A percentile compares a stretch with the other conserved stretches of the same genome.
Conservation (phyloP, 2,113 vertebrate species). For the Siphamia tubifer region DNA sequence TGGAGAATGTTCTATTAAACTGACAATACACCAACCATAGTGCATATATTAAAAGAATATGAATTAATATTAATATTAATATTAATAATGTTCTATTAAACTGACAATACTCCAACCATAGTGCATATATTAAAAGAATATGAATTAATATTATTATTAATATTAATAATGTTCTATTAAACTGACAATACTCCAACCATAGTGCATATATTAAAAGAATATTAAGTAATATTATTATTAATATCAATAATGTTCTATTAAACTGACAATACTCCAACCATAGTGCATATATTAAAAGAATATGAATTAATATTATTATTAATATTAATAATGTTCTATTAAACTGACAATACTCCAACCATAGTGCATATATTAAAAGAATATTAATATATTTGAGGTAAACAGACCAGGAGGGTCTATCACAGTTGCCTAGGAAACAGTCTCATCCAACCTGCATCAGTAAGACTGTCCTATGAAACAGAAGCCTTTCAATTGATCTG, state of each 20-base stretch:
- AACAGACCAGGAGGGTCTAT: background rate
- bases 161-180: background rate
- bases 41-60: background rate
- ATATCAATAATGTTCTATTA: background rate
- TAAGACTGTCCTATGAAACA: background rate
- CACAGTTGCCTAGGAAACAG: background rate
- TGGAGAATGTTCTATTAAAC: background rate
- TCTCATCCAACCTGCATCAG: too few species aligned
- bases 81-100: background rate
- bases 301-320: too few species aligned
- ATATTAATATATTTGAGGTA: background rate
- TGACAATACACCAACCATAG: background rate
- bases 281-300: background rate
- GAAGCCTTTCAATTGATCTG: background rate
- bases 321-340: background rate
- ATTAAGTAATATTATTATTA: too few species aligned
- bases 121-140: background rate
- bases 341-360: background rate
- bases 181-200: background rate
- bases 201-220: background rate
- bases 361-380: background rate
- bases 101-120: background rate
- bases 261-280: background rate
- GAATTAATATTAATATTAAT: too few species aligned
- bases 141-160: too few species aligned